Percentiles rank a stretch among this genome's conserved stretches.
These are phyloP conservation scores for Apodemia hepburni DNA, from an alignment of 2,888 invertebrate species.

Conservation along the genomic window DNA sequence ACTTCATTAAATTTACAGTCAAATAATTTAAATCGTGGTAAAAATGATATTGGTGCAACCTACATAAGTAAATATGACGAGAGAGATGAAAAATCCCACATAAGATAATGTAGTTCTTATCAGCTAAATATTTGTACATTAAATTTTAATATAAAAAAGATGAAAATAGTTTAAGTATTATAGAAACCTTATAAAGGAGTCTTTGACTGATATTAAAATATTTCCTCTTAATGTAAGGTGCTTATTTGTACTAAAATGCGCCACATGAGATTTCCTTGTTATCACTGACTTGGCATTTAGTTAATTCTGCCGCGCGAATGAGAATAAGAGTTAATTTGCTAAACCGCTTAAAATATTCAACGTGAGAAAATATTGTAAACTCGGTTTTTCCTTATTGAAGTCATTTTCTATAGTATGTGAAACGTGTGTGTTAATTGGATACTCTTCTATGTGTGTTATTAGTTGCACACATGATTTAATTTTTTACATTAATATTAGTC, in stretches of 20 bases:
- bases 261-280: conserved; percentile 4
- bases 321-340: conserved; percentile 16
- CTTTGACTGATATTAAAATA: conserved; percentile 14
- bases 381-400: no score
- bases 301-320: conserved; percentile 30
- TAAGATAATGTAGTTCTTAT: not conserved
- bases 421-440: no score
- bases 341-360: not conserved
- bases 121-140: no score
- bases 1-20: no score
- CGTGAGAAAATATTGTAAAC: not conserved
- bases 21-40: no score
- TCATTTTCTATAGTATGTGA: no score
- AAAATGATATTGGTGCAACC: no score
- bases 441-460: no score
- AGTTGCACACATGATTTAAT: no score
- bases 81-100: not conserved
- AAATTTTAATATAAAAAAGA: not conserved
- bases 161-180: conserved; percentile 14
- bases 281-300: conserved; percentile 25
- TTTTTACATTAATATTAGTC: no score
- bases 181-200: conserved; percentile 18
- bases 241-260: conserved; percentile 14
- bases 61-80: no score
- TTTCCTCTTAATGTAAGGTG: conserved; percentile 23